Percentiles rank a stretch among this genome's conserved stretches.
phyloP scores from a whole-genome alignment of 2,113 vertebrate species.

The Bufo bufo region DNA sequence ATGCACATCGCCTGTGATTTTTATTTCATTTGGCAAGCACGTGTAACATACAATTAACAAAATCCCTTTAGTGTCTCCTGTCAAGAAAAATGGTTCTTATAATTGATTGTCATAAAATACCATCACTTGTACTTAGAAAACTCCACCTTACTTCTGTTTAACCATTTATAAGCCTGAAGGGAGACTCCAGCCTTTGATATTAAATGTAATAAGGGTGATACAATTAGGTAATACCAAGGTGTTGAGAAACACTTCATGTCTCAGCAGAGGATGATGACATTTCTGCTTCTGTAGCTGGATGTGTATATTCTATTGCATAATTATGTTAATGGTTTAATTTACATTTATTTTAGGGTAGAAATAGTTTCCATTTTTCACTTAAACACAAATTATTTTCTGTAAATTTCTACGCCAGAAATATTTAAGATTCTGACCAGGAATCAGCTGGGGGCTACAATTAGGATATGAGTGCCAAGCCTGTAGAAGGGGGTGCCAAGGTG shows the following conservation, averaged over 20 bases:
- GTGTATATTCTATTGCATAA: too few species aligned
- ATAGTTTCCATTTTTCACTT: too few species aligned
- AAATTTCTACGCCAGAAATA: neutral
- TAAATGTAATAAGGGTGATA: neutral
- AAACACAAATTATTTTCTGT: neutral
- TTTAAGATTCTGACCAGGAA: neutral
- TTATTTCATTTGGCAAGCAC: conserved; percentile 42
- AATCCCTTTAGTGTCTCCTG: conserved; percentile 51
- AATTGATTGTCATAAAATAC: conserved; percentile 53
- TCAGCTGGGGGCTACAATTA: too few species aligned
- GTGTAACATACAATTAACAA: conserved; percentile 49
- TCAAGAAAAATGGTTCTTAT: conserved; percentile 43
- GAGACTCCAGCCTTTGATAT: neutral
- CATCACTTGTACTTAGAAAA: conserved; percentile 50
- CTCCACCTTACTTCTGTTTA: conserved; percentile 37
- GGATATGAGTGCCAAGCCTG: too few species aligned
- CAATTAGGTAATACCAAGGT: neutral
- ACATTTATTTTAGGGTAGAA: too few species aligned
- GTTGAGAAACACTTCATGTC: neutral
- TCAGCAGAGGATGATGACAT: neutral
- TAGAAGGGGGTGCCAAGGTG: neutral
- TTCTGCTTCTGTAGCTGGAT: too few species aligned
- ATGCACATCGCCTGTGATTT: conserved; percentile 7
- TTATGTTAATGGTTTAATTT: too few species aligned
- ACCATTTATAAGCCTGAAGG: neutral